Evolutionary conservation across 1,140 invertebrate species (phyloP).

Genomic region (Drosophila parabipectinata): DNA sequence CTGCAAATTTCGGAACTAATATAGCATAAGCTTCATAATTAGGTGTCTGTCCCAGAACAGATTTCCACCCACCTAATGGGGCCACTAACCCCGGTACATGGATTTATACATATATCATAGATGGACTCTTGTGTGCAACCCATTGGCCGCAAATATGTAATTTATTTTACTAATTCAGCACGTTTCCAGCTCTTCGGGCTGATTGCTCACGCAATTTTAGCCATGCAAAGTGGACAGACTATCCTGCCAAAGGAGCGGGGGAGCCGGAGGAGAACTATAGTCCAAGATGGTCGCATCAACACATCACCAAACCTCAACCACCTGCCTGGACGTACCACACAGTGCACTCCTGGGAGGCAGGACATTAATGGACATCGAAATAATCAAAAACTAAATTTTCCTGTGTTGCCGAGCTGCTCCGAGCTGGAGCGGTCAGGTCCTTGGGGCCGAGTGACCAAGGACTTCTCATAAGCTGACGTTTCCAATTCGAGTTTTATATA

Average conservation of each 20-base stretch:
- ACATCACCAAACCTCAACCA: conserved; percentile 26
- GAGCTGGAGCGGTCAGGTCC: conserved; percentile 39
- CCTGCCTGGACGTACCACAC: conserved; percentile 12
- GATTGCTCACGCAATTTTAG: conserved; percentile 52
- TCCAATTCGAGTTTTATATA: conserved; percentile 58
- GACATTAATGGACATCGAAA: conserved; percentile 80
- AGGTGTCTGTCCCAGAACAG: conserved; percentile 57
- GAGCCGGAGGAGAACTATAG: not conserved
- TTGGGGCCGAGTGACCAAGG: conserved; percentile 45
- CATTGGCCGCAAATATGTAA: conserved; percentile 62
- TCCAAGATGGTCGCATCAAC: conserved; percentile 18
- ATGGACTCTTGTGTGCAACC: conserved; percentile 20
- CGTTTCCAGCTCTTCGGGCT: conserved; percentile 64
- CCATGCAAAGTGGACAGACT: conserved; percentile 50
- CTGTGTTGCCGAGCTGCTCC: conserved; percentile 1
- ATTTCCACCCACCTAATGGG: conserved; percentile 10
- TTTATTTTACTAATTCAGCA: conserved; percentile 80
- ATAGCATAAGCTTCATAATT: conserved; percentile 71
- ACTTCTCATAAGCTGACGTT: conserved; percentile 60
- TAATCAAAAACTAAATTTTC: conserved; percentile 80
- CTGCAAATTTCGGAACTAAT: conserved; percentile 65
- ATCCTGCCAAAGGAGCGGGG: not conserved
- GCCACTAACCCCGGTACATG: conserved; percentile 1
- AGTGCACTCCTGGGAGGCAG: conserved; percentile 56
- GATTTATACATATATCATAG: conserved; percentile 6